Evolutionary conservation across 2,888 invertebrate species (phyloP), one percentile per base, ranked within the genome.

Genomic region (Megaustenia siamemsis): DNA sequence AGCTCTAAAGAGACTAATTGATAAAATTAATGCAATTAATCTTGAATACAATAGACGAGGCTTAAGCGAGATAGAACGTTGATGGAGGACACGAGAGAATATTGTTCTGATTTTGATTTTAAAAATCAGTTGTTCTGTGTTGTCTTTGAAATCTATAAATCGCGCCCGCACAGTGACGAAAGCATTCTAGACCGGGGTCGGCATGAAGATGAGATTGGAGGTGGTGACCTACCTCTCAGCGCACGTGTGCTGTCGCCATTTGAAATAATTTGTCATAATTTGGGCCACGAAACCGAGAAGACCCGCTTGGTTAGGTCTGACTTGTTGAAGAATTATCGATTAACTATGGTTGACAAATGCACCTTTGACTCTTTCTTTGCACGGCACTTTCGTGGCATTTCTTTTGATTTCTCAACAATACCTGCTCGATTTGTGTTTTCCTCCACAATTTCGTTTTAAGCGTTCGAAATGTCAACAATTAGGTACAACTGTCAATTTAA

Each of bases 11-110:
- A 53, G 56, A 24, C 63, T 78, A 78, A 78, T 78, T 78, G 78
- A 45, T 18, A 12, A 78, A 78, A 78, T 78, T 63, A 66, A 63
- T 60, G 66, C 78, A 78, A 78, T 78, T 78, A 78, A 78, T 78
- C 66, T 78, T 43, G 66, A 35, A 35, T 21, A 76, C 76, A 76
- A 76, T 38, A 56, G 49, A 28, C 38, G 32, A 63, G 63, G 35
- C 24, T 35, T n/a, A 56, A 32, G 28, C 43, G 63, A 56, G 63
- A 63, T 43, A 43, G n/a, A 24, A 63, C 10, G 66, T 43, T 60
- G 78, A 63, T 43, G 63, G 32, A 78, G 63, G 43, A 43, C 32
- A 43, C 32, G 43, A n/a, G 63, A 63, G 40, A 43, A 78, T 78
- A 45, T 63, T 63, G n/a, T 63, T 78, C 28, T 45, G 63, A 15